Conservation (phyloP, 2,797 vertebrate species). For the Acrossocheilus fasciatus region DNA sequence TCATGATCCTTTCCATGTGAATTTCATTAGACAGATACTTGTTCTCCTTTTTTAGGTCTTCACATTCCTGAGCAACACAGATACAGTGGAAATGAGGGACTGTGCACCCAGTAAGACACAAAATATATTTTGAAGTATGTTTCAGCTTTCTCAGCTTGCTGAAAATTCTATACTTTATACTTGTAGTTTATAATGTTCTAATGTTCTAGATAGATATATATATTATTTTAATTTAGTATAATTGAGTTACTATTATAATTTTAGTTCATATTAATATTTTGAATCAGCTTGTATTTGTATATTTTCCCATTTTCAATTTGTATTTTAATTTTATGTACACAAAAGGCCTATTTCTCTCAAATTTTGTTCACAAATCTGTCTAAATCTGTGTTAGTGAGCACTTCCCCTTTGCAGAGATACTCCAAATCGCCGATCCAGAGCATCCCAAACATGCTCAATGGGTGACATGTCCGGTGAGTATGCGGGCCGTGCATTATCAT, state of each 20-base stretch:
- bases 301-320: neutral
- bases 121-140: neutral
- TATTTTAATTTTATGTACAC: neutral
- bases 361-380: too few species aligned
- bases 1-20: slow-evolving; percentile 82
- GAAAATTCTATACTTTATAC: neutral
- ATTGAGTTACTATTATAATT: neutral
- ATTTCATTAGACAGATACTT: slow-evolving; percentile 82
- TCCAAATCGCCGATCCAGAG: too few species aligned
- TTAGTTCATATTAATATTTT: too few species aligned
- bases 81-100: neutral
- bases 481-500: too few species aligned
- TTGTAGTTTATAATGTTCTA: too few species aligned
- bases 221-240: too few species aligned
- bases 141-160: neutral
- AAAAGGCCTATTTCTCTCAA: too few species aligned
- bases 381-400: too few species aligned
- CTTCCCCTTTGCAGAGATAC: too few species aligned
- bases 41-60: slow-evolving; percentile 84
- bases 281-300: neutral
- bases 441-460: too few species aligned
- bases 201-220: too few species aligned
- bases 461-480: too few species aligned
- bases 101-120: neutral
- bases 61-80: slow-evolving; percentile 78